A percentile compares a stretch with the other conserved stretches of the same genome.
These are phyloP conservation scores for Aythya fuligula DNA, from an alignment of 2,797 vertebrate species.

Conservation along the genomic window DNA sequence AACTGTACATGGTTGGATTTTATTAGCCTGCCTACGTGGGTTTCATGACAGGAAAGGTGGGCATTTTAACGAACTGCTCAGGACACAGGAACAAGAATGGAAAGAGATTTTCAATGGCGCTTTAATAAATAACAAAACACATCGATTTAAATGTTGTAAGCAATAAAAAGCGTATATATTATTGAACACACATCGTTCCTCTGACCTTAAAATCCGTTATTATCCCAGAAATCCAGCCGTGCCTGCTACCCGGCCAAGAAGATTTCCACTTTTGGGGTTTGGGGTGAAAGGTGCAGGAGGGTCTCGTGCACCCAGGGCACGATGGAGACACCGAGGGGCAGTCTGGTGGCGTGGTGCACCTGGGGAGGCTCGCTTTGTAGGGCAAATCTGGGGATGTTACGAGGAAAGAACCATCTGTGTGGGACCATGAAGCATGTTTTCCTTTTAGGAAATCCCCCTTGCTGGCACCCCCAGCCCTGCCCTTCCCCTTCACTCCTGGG, in stretches of 20 bases:
- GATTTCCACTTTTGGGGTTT: not conserved
- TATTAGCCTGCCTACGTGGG: not conserved
- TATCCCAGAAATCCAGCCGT: not conserved
- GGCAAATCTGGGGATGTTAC: not conserved
- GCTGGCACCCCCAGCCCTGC: not conserved
- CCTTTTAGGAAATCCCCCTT: not conserved
- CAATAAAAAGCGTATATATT: not conserved
- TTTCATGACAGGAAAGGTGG: conserved; percentile 43
- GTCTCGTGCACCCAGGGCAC: not conserved
- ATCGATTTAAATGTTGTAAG: not conserved
- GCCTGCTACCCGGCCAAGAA: not conserved
- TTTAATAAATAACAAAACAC: conserved; percentile 17
- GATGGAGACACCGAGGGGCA: not conserved
- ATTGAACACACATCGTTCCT: not conserved
- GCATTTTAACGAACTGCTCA: conserved; percentile 22
- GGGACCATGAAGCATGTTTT: not conserved
- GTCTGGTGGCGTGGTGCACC: not conserved
- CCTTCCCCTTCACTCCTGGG: not conserved
- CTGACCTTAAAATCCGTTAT: not conserved
- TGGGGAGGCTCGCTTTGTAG: not conserved
- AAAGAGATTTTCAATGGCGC: not conserved
- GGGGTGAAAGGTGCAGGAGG: accelerated
- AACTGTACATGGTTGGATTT: conserved; percentile 21
- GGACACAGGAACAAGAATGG: not conserved
- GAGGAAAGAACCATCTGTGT: accelerated